Conservation (phyloP, 1,140 invertebrate species). For the Aphaenogaster rudis region DNA sequence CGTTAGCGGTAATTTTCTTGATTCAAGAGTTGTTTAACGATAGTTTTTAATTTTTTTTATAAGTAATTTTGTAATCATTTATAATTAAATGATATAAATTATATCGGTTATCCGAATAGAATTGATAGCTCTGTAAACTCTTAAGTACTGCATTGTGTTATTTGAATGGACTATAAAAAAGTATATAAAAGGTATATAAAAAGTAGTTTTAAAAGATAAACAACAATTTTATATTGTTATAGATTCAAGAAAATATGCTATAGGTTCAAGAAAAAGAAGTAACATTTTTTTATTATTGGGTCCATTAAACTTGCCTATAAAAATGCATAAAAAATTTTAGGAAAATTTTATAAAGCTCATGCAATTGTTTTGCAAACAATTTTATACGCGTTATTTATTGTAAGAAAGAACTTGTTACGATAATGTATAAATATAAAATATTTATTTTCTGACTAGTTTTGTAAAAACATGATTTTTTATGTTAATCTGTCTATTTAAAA, state of each 20-base stretch:
- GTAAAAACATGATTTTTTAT: not conserved
- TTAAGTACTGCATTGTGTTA: not conserved
- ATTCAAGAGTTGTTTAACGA: not conserved
- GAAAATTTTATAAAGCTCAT: not conserved
- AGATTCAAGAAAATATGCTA: not conserved
- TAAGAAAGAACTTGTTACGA: not conserved
- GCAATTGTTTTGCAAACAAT: not conserved
- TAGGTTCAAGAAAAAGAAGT: not conserved
- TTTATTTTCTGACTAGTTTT: not conserved
- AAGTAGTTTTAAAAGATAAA: not conserved
- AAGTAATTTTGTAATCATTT: not conserved
- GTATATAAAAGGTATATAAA: not conserved
- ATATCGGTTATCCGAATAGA: not conserved
- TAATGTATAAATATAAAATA: not conserved
- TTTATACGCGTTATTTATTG: not conserved
- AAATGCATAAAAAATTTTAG: not conserved
- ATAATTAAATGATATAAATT: conserved; percentile 2
- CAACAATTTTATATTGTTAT: not conserved
- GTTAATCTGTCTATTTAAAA: not conserved
- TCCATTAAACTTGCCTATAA: not conserved
- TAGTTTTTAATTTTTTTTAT: not conserved
- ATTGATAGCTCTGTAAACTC: not conserved
- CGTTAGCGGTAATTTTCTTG: conserved; percentile 28
- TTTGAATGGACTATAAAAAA: not conserved
- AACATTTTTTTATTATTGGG: not conserved